phyloP scores from a whole-genome alignment of 2,113 vertebrate genomes.

The Brachyistius frenatus region DNA sequence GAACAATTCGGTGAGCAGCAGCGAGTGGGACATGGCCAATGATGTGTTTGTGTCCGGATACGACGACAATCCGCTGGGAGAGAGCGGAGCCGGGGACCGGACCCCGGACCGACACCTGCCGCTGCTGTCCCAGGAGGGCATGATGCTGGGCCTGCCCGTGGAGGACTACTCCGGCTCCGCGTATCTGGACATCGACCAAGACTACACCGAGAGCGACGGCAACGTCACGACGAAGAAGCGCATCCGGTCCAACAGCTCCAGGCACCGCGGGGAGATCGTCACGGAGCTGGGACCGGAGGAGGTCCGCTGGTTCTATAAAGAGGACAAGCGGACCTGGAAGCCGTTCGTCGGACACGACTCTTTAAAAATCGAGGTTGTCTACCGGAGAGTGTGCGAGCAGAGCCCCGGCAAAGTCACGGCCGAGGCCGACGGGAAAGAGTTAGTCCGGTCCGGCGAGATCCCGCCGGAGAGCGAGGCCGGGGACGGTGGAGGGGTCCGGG shows the following conservation, averaged over 20 bases:
- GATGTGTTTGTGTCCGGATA: conserved; percentile 82
- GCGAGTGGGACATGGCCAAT: conserved; percentile 85
- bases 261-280: conserved; percentile 91
- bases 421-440: conserved; percentile 52
- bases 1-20: conserved; percentile 76
- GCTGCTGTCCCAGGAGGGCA: conserved; percentile 72
- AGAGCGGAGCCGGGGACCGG: conserved; percentile 53
- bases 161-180: conserved; percentile 60
- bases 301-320: conserved; percentile 96
- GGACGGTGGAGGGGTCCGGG: conserved; percentile 23
- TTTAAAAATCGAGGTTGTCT: conserved; percentile 91
- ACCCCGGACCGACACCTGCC: conserved; percentile 74
- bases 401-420: conserved; percentile 57
- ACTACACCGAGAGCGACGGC: conserved; percentile 81
- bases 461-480: conserved; percentile 24
- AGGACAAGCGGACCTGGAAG: conserved; percentile 95
- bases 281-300: conserved; percentile 95
- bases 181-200: conserved; percentile 70
- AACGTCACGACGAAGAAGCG: conserved; percentile 83
- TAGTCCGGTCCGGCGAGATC: conserved; percentile 20
- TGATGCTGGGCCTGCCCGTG: conserved; percentile 77
- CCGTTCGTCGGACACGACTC: conserved; percentile 96
- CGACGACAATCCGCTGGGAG: conserved; percentile 71
- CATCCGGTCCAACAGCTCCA: conserved; percentile 82
- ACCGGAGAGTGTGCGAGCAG: conserved; percentile 83